A percentile compares a stretch with the other conserved stretches of the same genome.
phyloP scores from a whole-genome alignment of 2,888 invertebrate species.

The Hyposoter dolosus region DNA sequence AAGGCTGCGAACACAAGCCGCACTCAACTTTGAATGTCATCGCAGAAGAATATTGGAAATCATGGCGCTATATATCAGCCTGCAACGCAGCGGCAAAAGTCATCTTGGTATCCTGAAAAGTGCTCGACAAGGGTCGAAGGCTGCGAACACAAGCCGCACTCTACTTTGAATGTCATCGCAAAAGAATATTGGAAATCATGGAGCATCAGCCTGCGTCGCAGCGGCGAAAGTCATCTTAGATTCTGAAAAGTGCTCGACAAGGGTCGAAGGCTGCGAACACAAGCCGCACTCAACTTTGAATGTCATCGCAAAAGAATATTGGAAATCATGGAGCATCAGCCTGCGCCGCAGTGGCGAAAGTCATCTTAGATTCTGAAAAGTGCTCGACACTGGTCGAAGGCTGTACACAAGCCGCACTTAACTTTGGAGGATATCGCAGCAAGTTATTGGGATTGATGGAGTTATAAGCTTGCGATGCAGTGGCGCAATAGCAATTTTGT shows the following conservation, averaged over 20 bases:
- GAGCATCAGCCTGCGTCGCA: neutral
- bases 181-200: too few species aligned
- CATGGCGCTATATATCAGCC: too few species aligned
- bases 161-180: neutral
- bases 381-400: slow-evolving; percentile 9
- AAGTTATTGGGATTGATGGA: neutral
- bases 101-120: neutral
- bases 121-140: neutral
- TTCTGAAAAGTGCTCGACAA: neutral
- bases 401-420: slow-evolving; percentile 1
- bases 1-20: neutral
- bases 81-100: too few species aligned
- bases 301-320: neutral
- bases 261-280: neutral
- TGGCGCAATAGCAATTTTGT: neutral
- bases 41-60: too few species aligned
- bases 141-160: neutral
- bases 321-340: too few species aligned
- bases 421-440: neutral
- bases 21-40: neutral
- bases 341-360: neutral
- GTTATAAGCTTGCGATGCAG: neutral
- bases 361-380: neutral
- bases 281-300: neutral
- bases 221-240: neutral